A percentile compares a stretch with the other conserved stretches of the same genome.
Evolutionary conservation across 1,140 invertebrate genomes (phyloP).

Genomic region (Rhopalosiphum padi): DNA sequence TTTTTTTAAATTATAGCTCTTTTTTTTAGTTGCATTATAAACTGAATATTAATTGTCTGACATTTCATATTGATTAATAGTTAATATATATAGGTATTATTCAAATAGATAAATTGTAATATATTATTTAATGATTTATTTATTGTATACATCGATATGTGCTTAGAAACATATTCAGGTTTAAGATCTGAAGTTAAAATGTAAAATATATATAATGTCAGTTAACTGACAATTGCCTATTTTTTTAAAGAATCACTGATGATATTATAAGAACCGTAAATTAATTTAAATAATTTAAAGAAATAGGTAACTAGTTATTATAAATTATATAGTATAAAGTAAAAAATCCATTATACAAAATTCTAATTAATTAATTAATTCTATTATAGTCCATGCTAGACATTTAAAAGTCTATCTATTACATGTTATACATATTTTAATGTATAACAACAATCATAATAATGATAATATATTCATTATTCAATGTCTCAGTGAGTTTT

Average conservation of each 20-base stretch:
- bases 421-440: neutral
- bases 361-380: too few relatives aligned
- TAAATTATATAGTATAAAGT: neutral
- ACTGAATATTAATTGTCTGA: neutral
- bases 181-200: neutral
- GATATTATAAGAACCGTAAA: neutral
- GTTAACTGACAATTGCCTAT: neutral
- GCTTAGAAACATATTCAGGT: too few relatives aligned
- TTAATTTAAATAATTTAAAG: neutral
- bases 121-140: too few relatives aligned
- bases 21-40: neutral
- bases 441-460: neutral
- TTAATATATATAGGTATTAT: too few relatives aligned
- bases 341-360: neutral
- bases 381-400: neutral
- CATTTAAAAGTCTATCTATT: neutral
- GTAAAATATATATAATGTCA: neutral
- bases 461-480: neutral
- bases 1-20: neutral
- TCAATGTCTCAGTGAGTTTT: too few relatives aligned
- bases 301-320: neutral
- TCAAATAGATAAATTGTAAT: too few relatives aligned
- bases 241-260: too few relatives aligned
- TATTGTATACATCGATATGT: too few relatives aligned
- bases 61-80: neutral